A percentile compares a stretch with the other conserved stretches of the same genome.
phyloP scores from a whole-genome alignment of 1,140 invertebrate species.

The Lasioglossum albipes region DNA sequence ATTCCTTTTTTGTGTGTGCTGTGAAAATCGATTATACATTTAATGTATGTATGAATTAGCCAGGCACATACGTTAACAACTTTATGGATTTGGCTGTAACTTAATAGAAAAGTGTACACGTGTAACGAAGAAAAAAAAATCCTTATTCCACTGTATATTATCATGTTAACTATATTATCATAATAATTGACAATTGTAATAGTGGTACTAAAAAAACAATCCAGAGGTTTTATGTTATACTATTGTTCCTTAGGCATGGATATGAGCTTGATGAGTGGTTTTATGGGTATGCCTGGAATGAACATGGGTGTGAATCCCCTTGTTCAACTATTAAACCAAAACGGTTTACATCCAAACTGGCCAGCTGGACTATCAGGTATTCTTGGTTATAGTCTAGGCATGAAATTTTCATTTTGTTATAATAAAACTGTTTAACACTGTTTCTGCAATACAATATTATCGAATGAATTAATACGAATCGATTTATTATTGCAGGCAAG shows the following conservation, averaged over 20 bases:
- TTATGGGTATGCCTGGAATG: conserved; percentile 77
- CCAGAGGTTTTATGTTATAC: neutral
- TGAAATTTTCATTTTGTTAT: neutral
- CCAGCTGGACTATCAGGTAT: conserved; percentile 72
- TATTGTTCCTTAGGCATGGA: conserved; percentile 70
- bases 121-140: conserved; percentile 2
- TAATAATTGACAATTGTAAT: conserved; percentile 1
- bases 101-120: conserved; percentile 4
- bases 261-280: conserved; percentile 76
- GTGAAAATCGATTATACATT: neutral
- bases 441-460: neutral
- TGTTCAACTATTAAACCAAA: conserved; percentile 77
- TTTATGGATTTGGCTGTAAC: neutral
- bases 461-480: neutral
- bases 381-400: neutral
- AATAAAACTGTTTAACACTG: neutral
- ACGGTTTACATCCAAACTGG: conserved; percentile 75
- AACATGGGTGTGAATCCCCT: conserved; percentile 78
- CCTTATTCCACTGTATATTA: neutral
- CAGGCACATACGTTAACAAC: conserved; percentile 38
- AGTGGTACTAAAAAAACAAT: neutral
- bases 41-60: conserved; percentile 43
- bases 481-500: conserved; percentile 69
- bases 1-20: neutral
- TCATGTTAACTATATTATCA: neutral